A percentile compares a stretch with the other conserved stretches of the same genome.
phyloP scores from a whole-genome alignment of 2,888 invertebrate species.

The Oxycera nigricornis region DNA sequence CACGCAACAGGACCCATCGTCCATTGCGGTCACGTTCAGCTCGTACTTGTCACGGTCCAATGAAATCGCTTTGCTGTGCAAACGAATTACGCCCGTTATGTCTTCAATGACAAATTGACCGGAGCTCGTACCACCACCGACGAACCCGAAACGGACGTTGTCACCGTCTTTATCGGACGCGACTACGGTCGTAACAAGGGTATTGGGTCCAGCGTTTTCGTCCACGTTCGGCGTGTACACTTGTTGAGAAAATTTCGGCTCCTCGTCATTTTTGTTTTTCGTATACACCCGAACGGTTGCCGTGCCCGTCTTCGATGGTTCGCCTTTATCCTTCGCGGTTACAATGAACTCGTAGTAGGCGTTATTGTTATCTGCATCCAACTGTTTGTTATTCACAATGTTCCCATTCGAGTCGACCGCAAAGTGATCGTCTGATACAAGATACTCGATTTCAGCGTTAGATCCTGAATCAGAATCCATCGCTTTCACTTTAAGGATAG shows the following conservation, averaged over 20 bases:
- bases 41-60: constrained; percentile 94
- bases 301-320: constrained; percentile 88
- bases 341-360: constrained; percentile 95
- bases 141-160: constrained; percentile 91
- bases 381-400: constrained; percentile 89
- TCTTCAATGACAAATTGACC: constrained; percentile 96
- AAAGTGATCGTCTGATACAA: constrained; percentile 92
- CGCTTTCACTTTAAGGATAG: constrained; percentile 93
- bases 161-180: constrained; percentile 98
- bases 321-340: constrained; percentile 93
- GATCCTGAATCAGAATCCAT: constrained; percentile 94
- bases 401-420: constrained; percentile 92
- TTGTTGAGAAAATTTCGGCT: constrained; percentile 95
- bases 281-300: constrained; percentile 95
- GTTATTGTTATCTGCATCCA: constrained; percentile 96
- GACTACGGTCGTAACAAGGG: constrained; percentile 94
- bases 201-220: constrained; percentile 94
- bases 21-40: constrained; percentile 95
- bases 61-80: constrained; percentile 85
- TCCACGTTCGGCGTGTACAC: constrained; percentile 96
- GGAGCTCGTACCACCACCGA: constrained; percentile 86
- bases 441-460: constrained; percentile 93
- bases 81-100: constrained; percentile 90
- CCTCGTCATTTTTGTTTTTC: constrained; percentile 98
- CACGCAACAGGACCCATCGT: constrained; percentile 96